Evolutionary conservation across 2,113 vertebrate species (phyloP).

Genomic region (Hippocampus mohnikei): DNA sequence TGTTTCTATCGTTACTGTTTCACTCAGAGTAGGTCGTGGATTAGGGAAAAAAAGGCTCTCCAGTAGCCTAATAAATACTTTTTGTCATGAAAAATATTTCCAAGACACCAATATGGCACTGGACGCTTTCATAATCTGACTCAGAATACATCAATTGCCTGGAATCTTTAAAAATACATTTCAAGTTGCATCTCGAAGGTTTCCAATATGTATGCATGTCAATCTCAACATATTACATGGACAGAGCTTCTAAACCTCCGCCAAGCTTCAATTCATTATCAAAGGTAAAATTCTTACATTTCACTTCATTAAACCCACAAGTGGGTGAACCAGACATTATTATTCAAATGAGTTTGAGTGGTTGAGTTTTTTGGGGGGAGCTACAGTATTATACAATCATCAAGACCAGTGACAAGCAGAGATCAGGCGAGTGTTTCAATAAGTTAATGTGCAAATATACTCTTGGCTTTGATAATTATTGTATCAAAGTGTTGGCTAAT

Average conservation of each 20-base stretch:
- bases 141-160: not conserved
- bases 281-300: not conserved
- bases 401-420: not conserved
- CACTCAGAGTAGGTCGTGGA: not conserved
- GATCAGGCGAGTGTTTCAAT: not conserved
- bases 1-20: not conserved
- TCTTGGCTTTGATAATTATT: constrained; percentile 2
- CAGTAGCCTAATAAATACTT: not conserved
- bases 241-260: not conserved
- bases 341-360: constrained; percentile 5
- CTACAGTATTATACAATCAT: constrained; percentile 15
- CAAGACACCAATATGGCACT: not conserved
- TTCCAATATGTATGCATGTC: not conserved
- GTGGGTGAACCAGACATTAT: not conserved
- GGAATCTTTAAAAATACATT: not conserved
- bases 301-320: not conserved
- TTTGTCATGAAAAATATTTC: not conserved
- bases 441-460: constrained; percentile 11
- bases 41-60: not conserved
- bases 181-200: no score
- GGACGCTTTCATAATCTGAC: not conserved
- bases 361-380: not conserved
- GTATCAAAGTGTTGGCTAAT: not conserved
- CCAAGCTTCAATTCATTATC: not conserved
- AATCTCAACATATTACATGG: not conserved